Conservation (phyloP, 2,113 vertebrate species). For the Pavo muticus region DNA sequence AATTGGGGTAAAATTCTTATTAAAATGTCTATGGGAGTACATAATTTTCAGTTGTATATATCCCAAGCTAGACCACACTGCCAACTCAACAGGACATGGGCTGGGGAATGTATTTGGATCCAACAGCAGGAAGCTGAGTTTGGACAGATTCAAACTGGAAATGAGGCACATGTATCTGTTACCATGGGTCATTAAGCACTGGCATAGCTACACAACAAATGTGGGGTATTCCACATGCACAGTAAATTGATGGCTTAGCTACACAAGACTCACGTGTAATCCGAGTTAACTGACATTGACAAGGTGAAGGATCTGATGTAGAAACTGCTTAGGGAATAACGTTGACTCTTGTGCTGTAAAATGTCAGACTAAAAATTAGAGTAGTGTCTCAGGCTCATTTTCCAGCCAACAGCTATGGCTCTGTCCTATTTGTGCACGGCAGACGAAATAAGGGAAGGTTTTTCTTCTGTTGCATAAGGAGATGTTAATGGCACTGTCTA, state of each 20-base stretch:
- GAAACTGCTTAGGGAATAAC: not conserved
- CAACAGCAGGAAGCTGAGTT: not conserved
- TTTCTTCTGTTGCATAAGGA: not conserved
- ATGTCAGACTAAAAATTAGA: not conserved
- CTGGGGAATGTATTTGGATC: not conserved
- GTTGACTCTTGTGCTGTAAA: not conserved
- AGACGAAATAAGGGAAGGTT: not conserved
- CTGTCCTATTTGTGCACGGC: not conserved
- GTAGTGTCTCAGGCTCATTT: not conserved
- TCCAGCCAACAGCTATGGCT: not conserved
- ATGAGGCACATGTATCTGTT: not conserved
- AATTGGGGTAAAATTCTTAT: not conserved
- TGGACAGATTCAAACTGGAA: not conserved
- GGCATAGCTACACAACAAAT: not conserved
- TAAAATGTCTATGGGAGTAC: not conserved
- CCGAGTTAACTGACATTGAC: fast-evolving
- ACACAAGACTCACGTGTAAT: not conserved
- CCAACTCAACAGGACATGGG: not conserved
- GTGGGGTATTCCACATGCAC: not conserved
- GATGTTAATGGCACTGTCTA: not conserved
- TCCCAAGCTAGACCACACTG: not conserved
- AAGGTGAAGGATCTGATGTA: not conserved
- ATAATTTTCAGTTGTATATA: not conserved
- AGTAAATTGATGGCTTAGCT: not conserved
- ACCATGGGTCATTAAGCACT: not conserved